phyloP scores from a whole-genome alignment of 2,113 vertebrate species.

The Datnioides undecimradiatus region DNA sequence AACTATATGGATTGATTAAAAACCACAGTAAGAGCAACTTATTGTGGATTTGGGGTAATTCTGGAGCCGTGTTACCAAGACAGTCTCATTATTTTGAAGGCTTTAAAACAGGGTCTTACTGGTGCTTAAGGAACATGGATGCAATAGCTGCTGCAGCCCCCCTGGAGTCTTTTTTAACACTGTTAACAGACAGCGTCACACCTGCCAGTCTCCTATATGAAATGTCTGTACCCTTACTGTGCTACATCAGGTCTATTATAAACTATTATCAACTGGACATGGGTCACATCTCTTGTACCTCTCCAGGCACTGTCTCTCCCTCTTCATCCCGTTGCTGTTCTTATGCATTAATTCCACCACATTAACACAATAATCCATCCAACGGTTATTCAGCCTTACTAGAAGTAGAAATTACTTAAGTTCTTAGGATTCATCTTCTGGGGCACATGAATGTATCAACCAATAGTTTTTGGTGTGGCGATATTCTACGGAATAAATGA shows the following conservation, averaged over 20 bases:
- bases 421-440: background rate
- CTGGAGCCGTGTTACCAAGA: slow-evolving; percentile 27
- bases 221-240: too few relatives aligned
- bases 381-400: background rate
- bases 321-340: too few relatives aligned
- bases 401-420: background rate
- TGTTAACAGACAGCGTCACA: too few relatives aligned
- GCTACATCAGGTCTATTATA: too few relatives aligned
- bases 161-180: too few relatives aligned
- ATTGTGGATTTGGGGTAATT: slow-evolving; percentile 39
- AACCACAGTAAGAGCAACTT: slow-evolving; percentile 32
- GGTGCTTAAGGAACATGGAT: background rate
- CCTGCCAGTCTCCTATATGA: too few relatives aligned
- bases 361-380: background rate
- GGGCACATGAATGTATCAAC: background rate
- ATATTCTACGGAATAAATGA: background rate
- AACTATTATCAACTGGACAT: too few relatives aligned
- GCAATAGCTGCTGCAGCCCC: too few relatives aligned
- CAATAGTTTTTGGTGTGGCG: background rate
- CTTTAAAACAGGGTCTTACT: slow-evolving; percentile 33
- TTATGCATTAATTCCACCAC: too few relatives aligned
- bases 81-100: slow-evolving; percentile 34
- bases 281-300: too few relatives aligned
- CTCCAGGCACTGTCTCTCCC: too few relatives aligned
- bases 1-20: slow-evolving; percentile 67